Base-by-base conservation (phyloP, 2,888 invertebrate species). In the Melieria picta region DNA sequence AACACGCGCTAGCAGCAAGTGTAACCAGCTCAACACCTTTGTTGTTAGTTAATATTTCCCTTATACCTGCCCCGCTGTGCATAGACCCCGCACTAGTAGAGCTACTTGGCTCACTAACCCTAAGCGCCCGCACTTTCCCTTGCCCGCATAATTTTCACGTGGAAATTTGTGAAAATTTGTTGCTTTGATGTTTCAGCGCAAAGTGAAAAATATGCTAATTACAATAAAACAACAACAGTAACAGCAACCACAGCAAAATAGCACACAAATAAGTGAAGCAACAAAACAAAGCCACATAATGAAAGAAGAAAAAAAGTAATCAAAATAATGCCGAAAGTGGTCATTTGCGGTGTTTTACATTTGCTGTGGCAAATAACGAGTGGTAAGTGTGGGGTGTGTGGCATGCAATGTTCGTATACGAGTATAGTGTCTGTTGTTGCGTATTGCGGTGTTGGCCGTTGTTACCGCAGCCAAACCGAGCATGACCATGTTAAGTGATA, bases 141-240 rank as follows among this genome's bases (percentile, higher is more conserved):
- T 52, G 6, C 13, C 13, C n/a, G 52, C 9, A 5, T 52, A 52
- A 52, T 52, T 52, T 52, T 52, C 13, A 62, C 61, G 68, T 61
- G 62, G 62, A 30, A 75, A 72, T 79, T 76, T 81, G 80, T 81
- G 78, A 81, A 83, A 80, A 82, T 78, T 79, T 79, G 75, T 74
- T 71, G 64, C 63, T 61, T 60, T 47, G 75, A 69, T 55, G 57
- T 57, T 57, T 57, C 30, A 10, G 56, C 55, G 42, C 56, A 50
- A 65, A 65, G 65, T 65, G 65, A 65, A 65, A 65, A 65, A 56
- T 65, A 65, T 65, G 65, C 65, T 56, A 65, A 65, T 65, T 45
- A 61, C 30, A 30, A 30, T 30, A 30, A 30, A 30, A 30, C 46
- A 57, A 16, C 5, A 57, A 57, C n/a, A 57, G 30, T 13, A 7